Evolutionary conservation across 2,797 vertebrate genomes (phyloP).

Genomic region (Muscicapa comitata): DNA sequence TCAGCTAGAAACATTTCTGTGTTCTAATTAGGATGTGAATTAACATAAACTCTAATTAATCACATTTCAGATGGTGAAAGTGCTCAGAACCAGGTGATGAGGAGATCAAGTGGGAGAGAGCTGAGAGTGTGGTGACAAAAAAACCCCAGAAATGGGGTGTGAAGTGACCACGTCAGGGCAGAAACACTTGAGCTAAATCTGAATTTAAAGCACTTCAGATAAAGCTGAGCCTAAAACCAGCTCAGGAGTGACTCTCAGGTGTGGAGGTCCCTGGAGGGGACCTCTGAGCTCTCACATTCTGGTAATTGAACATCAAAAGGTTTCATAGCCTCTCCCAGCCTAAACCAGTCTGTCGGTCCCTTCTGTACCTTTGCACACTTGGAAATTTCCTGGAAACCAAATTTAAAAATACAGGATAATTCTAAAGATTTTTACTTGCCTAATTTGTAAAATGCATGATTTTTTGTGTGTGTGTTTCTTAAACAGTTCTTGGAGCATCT

Average conservation of each 20-base stretch:
- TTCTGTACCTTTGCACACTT: neutral
- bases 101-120: neutral
- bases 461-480: constrained; percentile 30
- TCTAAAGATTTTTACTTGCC: neutral
- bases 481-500: constrained; percentile 69
- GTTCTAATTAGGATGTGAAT: neutral
- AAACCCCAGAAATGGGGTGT: neutral
- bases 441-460: neutral
- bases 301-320: neutral
- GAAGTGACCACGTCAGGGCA: neutral
- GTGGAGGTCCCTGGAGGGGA: neutral
- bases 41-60: neutral
- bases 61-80: neutral
- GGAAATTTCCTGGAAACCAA: neutral
- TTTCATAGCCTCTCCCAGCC: neutral
- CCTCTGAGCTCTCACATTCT: neutral
- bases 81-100: neutral
- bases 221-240: neutral
- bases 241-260: neutral
- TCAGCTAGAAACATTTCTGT: neutral
- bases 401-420: neutral
- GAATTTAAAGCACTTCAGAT: neutral
- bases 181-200: neutral
- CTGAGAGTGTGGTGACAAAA: neutral
- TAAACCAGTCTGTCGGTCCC: rapidly evolving